Conservation (phyloP, 2,888 invertebrate genomes). For the Gerris lacustris region DNA sequence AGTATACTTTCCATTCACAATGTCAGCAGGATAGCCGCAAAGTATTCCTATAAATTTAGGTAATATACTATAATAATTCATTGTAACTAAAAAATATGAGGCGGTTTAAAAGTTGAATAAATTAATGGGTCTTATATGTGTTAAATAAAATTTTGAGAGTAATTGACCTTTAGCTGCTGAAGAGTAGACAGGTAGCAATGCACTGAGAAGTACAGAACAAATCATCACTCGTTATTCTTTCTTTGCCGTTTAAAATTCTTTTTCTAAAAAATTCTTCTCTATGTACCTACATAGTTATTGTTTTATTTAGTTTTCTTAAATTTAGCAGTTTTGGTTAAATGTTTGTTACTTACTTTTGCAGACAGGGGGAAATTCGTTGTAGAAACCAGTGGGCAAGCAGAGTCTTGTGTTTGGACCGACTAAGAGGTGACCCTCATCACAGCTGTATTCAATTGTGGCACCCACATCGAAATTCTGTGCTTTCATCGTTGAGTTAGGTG, state of each 20-base stretch:
- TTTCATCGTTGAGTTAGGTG: slow-evolving; percentile 80
- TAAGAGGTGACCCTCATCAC: slow-evolving; percentile 72
- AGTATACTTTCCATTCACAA: slow-evolving; percentile 65
- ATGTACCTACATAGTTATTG: too few relatives aligned
- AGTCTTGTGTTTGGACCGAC: slow-evolving; percentile 73
- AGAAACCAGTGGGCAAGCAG: slow-evolving; percentile 82
- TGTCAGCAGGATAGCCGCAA: slow-evolving; percentile 79
- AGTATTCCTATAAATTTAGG: slow-evolving; percentile 54
- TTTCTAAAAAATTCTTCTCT: too few relatives aligned
- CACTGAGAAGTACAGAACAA: too few relatives aligned
- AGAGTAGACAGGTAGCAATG: too few relatives aligned
- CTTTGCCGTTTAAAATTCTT: too few relatives aligned
- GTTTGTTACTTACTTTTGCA: slow-evolving; percentile 64
- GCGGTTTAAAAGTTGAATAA: neutral
- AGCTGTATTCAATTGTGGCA: slow-evolving; percentile 67
- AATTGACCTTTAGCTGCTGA: too few relatives aligned
- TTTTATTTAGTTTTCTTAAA: too few relatives aligned
- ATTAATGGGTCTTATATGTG: neutral
- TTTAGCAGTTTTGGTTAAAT: too few relatives aligned
- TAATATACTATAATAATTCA: slow-evolving; percentile 7
- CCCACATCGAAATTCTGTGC: slow-evolving; percentile 68
- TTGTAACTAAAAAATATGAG: neutral
- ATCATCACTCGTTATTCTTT: too few relatives aligned
- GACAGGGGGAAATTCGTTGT: slow-evolving; percentile 84
- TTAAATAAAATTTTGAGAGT: neutral